Evolutionary conservation across 2,113 vertebrate genomes (phyloP).

Genomic region (Eidolon helvum): DNA sequence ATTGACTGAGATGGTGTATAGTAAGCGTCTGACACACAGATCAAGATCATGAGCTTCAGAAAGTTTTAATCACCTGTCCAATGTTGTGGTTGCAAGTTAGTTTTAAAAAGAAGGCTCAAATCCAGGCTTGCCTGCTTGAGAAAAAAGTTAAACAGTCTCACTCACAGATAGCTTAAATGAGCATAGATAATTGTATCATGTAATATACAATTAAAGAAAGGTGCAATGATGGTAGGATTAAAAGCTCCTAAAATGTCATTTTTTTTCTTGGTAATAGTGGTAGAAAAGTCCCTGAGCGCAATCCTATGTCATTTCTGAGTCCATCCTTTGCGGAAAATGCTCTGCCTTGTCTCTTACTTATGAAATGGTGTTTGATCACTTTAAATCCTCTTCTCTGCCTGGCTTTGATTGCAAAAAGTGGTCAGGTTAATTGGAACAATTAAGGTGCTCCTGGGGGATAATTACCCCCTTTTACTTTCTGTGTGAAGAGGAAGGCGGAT

Average conservation of each 20-base stretch:
- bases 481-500: slow-evolving; percentile 76
- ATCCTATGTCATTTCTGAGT: neutral
- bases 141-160: slow-evolving; percentile 23
- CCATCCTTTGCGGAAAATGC: slow-evolving; percentile 15
- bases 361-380: slow-evolving; percentile 59
- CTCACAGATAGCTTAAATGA: neutral
- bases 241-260: neutral
- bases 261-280: neutral
- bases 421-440: slow-evolving; percentile 81
- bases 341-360: slow-evolving; percentile 13
- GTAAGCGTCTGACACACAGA: neutral
- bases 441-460: slow-evolving; percentile 83
- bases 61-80: neutral
- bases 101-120: neutral
- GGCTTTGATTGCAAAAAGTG: slow-evolving; percentile 75
- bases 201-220: slow-evolving; percentile 7
- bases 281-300: neutral
- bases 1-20: neutral
- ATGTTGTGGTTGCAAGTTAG: neutral
- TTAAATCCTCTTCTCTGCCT: slow-evolving; percentile 67
- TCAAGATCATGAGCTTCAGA: neutral
- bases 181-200: neutral
- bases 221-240: neutral
- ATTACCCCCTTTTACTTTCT: slow-evolving; percentile 82
- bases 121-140: neutral